These are phyloP conservation scores for Epinephelus fuscoguttatus DNA, from an alignment of 2,113 vertebrate genomes.

Conservation along the genomic window DNA sequence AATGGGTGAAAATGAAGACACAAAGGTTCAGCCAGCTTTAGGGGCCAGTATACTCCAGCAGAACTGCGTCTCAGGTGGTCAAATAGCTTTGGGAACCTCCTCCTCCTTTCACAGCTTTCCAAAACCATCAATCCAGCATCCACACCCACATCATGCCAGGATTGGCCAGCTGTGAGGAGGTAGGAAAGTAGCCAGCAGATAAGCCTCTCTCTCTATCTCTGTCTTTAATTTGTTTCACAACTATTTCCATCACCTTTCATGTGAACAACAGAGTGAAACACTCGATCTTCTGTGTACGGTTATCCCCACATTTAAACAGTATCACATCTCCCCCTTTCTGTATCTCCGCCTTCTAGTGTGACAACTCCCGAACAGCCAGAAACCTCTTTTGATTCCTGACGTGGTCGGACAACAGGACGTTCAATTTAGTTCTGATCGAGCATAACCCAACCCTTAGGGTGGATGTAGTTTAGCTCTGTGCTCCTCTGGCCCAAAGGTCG, in stretches of 20 bases:
- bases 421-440: neutral
- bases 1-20: conserved; percentile 6
- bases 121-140: neutral
- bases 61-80: neutral
- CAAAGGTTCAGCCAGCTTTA: neutral
- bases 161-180: neutral
- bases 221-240: neutral
- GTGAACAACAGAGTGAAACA: neutral
- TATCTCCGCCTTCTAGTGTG: neutral
- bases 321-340: neutral
- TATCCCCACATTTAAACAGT: neutral
- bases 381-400: neutral
- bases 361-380: neutral
- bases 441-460: neutral
- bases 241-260: neutral
- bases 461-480: conserved; percentile 8
- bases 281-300: neutral
- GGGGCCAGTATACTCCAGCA: neutral
- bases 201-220: neutral
- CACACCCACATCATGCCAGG: neutral
- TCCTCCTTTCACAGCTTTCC: neutral
- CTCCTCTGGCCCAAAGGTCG: conserved; percentile 2
- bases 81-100: neutral
- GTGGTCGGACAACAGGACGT: neutral
- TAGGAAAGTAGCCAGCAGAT: neutral